Base-by-base conservation (phyloP, 2,113 vertebrate species). In the Onychostoma macrolepis region DNA sequence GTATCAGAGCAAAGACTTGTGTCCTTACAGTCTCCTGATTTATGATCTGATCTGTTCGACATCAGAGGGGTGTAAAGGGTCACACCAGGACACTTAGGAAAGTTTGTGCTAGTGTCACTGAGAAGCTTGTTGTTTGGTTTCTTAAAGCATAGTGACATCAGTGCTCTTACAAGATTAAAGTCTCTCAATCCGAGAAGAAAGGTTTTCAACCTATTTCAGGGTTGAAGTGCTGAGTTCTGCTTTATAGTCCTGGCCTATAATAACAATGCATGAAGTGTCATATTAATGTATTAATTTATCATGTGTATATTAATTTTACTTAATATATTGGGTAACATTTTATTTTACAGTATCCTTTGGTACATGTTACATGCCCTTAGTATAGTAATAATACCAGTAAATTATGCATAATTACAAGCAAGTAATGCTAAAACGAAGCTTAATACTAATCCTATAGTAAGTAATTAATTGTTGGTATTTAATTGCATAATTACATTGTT, bases 111-210 rank as follows among this genome's bases (percentile, higher is more conserved):
- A 41, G 36, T 28, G 56, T 81, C 36, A 63, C n/a, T 19, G 58
- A 81, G 56, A 65, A 65, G 24, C 4, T 24, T 63, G 13, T 43
- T 43, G 58, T 81, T 63, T 13, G 0, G 58, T 63, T 43, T 82
- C 61, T 67, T 82, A 21, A 19, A 28, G 1, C 45, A 8, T 26
- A 67, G 41, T 82, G 80, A 69, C 61, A 67, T 45, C 41, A 67
- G 41, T 69, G 58, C 17, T 48, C 4, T 82, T 69, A 82, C 41
- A 69, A 82, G 38, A 67, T 82, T 82, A 45, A 81, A 30, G 61
- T 48, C 61, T 82, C 41, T 48, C 13, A 41, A 69, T 48, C 61
- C 33, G 19, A 33, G 17, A 6, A 28, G 7, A 77, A 48, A 17
- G 30, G 30, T 2, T 33, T 50, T 12, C 45, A 33, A 53, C 2